These are phyloP conservation scores for Nysson spinosus DNA, from an alignment of 2,888 invertebrate species.

Conservation along the genomic window DNA sequence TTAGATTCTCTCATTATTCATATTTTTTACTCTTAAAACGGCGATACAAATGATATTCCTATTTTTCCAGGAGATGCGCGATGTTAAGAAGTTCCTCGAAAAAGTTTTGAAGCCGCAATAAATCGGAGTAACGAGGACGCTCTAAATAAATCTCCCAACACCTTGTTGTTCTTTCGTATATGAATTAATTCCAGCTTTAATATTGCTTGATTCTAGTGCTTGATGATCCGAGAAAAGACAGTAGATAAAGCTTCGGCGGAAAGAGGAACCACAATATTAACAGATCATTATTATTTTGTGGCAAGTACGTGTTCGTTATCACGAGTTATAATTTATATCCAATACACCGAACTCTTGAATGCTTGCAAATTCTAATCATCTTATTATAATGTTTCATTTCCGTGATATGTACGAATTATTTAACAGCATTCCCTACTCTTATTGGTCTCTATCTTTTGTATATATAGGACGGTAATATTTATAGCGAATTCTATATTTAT, in stretches of 20 bases:
- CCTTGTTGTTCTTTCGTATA: slow-evolving; percentile 52
- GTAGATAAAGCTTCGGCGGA: slow-evolving; percentile 39
- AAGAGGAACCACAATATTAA: slow-evolving; percentile 7
- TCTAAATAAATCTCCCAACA: slow-evolving; percentile 42
- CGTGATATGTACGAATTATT: slow-evolving; percentile 8
- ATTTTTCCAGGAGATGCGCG: slow-evolving; percentile 71
- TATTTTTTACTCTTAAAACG: too few relatives aligned
- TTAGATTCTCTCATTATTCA: too few relatives aligned
- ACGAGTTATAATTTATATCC: slow-evolving; percentile 12
- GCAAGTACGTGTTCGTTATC: slow-evolving; percentile 24
- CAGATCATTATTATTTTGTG: slow-evolving; percentile 12
- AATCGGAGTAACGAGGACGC: slow-evolving; percentile 34
- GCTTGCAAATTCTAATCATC: slow-evolving; percentile 29
- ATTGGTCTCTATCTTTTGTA: slow-evolving; percentile 10
- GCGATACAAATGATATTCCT: too few relatives aligned
- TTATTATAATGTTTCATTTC: slow-evolving; percentile 12
- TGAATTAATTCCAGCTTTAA: slow-evolving; percentile 50
- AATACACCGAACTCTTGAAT: slow-evolving; percentile 10
- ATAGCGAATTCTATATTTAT: slow-evolving; percentile 8
- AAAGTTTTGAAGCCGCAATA: slow-evolving; percentile 73
- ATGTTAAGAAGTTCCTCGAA: slow-evolving; percentile 74
- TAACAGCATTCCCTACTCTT: slow-evolving; percentile 9
- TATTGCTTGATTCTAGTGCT: slow-evolving; percentile 50
- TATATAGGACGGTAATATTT: neutral
- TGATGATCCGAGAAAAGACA: slow-evolving; percentile 34